A percentile compares a stretch with the other conserved stretches of the same genome.
These are phyloP conservation scores for Philotrypesis tridentata DNA, from an alignment of 1,140 invertebrate species.

Conservation along the genomic window DNA sequence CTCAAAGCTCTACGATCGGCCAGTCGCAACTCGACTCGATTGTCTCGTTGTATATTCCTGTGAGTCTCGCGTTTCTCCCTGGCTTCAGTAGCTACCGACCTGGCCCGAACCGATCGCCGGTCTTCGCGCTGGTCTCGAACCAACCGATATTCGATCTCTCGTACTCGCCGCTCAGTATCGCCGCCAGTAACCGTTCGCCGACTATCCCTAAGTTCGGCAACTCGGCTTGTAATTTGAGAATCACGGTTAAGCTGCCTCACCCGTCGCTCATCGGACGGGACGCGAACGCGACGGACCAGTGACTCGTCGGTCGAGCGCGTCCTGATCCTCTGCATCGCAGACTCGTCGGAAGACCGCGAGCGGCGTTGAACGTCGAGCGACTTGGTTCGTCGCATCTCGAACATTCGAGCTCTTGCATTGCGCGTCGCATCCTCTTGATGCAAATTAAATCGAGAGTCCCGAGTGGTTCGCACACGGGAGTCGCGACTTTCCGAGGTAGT, in stretches of 20 bases:
- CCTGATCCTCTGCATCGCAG: neutral
- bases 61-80: neutral
- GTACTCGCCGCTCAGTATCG: neutral
- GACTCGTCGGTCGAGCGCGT: neutral
- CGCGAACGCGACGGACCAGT: neutral
- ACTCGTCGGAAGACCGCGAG: neutral
- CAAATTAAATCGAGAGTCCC: slow-evolving; percentile 5
- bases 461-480: neutral
- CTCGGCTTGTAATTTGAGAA: neutral
- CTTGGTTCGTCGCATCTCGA: neutral
- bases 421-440: neutral
- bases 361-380: neutral
- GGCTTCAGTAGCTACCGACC: too few relatives aligned
- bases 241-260: neutral
- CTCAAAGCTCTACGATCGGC: neutral
- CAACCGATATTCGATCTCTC: neutral
- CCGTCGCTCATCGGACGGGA: neutral
- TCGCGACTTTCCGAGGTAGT: slow-evolving; percentile 14
- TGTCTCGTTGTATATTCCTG: neutral
- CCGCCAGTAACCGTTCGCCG: neutral
- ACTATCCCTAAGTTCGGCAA: neutral
- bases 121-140: neutral
- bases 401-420: neutral
- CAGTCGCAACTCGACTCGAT: neutral
- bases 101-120: neutral